phyloP scores from a whole-genome alignment of 1,140 invertebrate species.

The Heliconius nattereri region DNA sequence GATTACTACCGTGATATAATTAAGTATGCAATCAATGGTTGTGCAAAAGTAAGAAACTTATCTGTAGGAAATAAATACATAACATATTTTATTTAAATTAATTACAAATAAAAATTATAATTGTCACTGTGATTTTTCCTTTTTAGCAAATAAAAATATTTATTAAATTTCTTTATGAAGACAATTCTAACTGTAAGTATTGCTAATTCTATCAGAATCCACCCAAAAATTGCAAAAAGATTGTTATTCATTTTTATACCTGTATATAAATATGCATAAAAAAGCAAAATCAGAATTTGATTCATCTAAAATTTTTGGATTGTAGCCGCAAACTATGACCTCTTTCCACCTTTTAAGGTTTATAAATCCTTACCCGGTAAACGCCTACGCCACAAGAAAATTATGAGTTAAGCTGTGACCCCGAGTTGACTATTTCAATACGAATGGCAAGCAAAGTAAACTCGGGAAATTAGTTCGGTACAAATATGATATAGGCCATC shows the following conservation, averaged over 20 bases:
- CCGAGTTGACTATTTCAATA: constrained; percentile 11
- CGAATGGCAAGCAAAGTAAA: not conserved
- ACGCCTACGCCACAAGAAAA: constrained; percentile 4
- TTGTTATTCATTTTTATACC: too few relatives aligned
- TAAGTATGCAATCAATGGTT: not conserved
- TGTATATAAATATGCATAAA: too few relatives aligned
- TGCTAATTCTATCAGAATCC: not conserved
- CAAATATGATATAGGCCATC: not conserved
- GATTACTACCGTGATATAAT: not conserved
- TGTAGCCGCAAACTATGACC: not conserved
- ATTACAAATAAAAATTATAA: too few relatives aligned
- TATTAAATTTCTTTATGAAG: too few relatives aligned
- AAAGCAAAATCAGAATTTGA: not conserved
- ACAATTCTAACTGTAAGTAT: too few relatives aligned
- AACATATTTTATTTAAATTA: too few relatives aligned
- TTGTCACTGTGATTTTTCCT: too few relatives aligned
- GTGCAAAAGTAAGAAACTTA: not conserved
- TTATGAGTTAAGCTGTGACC: constrained; percentile 5
- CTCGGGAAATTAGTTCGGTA: not conserved
- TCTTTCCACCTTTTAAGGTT: constrained; percentile 9
- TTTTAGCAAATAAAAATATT: too few relatives aligned
- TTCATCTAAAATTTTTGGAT: not conserved
- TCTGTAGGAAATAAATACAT: too few relatives aligned
- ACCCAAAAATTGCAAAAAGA: not conserved
- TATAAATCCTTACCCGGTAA: constrained; percentile 7